These are phyloP conservation scores for Oligia latruncula DNA, from an alignment of 2,888 invertebrate genomes.

Conservation along the genomic window DNA sequence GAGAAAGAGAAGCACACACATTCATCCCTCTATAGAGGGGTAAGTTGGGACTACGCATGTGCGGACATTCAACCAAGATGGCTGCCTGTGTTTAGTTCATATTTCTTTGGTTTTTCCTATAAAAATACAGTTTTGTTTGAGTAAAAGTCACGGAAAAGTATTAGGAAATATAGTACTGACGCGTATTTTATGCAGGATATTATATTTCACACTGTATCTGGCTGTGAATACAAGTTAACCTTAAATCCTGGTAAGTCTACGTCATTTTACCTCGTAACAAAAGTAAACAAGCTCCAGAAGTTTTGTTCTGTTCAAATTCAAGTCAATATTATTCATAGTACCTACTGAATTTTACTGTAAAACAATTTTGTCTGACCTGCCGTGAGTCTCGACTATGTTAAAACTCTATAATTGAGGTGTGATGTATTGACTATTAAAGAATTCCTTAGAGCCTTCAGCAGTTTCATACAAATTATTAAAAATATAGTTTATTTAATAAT, in stretches of 20 bases:
- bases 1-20: constrained; percentile 70
- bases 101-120: constrained; percentile 70
- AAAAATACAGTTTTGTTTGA: constrained; percentile 14
- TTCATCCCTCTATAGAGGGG: constrained; percentile 80
- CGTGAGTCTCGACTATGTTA: neutral
- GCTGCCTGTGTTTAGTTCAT: constrained; percentile 80
- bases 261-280: neutral
- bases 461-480: neutral
- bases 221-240: constrained; percentile 5
- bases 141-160: neutral
- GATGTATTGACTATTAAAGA: neutral
- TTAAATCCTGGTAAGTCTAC: constrained; percentile 53
- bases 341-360: neutral
- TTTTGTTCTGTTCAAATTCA: neutral
- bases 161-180: neutral
- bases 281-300: constrained; percentile 2
- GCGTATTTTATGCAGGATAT: neutral
- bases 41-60: constrained; percentile 80
- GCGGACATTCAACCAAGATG: constrained; percentile 84
- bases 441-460: neutral
- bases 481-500: neutral
- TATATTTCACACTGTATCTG: neutral
- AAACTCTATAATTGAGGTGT: neutral
- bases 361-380: neutral
- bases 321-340: neutral